A percentile compares a stretch with the other conserved stretches of the same genome.
phyloP scores from a whole-genome alignment of 2,113 vertebrate genomes.

The Irena cyanogastra region DNA sequence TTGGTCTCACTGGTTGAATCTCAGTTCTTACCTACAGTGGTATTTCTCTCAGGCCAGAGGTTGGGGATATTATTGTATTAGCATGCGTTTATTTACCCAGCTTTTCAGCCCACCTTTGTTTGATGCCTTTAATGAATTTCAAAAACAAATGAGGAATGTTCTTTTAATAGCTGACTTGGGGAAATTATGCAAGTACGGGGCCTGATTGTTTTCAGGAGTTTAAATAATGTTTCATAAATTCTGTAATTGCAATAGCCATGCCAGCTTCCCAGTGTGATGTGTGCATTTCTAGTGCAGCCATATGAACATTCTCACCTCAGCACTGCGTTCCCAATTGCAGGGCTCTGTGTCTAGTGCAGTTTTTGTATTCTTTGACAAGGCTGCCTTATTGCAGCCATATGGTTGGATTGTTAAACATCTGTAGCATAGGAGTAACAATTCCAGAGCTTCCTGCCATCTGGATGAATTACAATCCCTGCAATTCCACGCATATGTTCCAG shows the following conservation, averaged over 20 bases:
- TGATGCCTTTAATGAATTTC: not conserved
- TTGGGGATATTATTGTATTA: not conserved
- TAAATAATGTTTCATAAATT: not conserved
- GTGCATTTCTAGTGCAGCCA: not conserved
- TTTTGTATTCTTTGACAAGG: slow-evolving; percentile 35
- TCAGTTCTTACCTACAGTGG: not conserved
- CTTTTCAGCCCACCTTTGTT: not conserved
- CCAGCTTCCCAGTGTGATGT: not conserved
- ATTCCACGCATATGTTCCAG: not conserved
- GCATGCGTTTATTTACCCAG: not conserved
- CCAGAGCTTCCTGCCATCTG: slow-evolving; percentile 68
- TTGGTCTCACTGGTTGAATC: not conserved
- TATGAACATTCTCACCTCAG: not conserved
- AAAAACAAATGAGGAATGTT: not conserved
- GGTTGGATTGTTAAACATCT: slow-evolving; percentile 72
- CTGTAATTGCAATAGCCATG: not conserved
- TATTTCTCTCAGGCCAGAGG: not conserved
- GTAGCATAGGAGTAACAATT: slow-evolving; percentile 56
- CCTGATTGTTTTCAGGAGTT: not conserved
- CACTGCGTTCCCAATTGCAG: not conserved
- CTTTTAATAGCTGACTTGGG: not conserved
- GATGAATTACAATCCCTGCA: slow-evolving; percentile 43
- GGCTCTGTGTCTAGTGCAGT: not conserved
- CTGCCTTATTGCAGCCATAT: slow-evolving; percentile 60
- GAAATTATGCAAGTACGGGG: not conserved